These are phyloP conservation scores for Azorinus chamasolen DNA, from an alignment of 2,888 invertebrate genomes.

Conservation along the genomic window DNA sequence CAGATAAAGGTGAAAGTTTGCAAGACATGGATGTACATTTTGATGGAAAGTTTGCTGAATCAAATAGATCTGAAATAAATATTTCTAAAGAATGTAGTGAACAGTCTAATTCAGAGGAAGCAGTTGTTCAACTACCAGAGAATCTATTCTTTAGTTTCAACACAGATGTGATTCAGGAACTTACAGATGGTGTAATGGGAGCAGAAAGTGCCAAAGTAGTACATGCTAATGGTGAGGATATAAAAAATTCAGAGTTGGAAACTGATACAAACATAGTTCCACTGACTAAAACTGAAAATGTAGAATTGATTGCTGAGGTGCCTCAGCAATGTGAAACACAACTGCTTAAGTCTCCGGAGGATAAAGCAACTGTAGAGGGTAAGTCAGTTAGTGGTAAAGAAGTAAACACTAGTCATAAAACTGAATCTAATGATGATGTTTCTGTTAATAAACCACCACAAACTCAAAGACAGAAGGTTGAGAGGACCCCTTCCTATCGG, in stretches of 20 bases:
- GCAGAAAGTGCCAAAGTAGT: background rate
- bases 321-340: background rate
- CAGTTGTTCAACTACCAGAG: slow-evolving; percentile 6
- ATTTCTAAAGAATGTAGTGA: background rate
- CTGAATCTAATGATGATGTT: background rate
- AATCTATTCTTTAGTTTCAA: slow-evolving; percentile 45
- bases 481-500: slow-evolving; percentile 58
- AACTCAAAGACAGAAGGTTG: background rate
- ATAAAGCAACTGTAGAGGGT: slow-evolving; percentile 2
- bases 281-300: no score
- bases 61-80: background rate
- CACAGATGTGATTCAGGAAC: slow-evolving; percentile 42
- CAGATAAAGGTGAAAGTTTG: slow-evolving; percentile 7
- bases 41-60: background rate
- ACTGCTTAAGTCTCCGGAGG: background rate
- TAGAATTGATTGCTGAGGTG: background rate
- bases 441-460: background rate
- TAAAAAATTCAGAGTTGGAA: no score
- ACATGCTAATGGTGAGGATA: background rate
- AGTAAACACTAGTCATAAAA: background rate
- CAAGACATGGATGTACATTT: slow-evolving; percentile 2
- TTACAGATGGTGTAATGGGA: slow-evolving; percentile 52
- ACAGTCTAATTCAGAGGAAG: background rate
- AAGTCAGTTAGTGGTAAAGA: slow-evolving; percentile 12
- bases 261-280: no score